Evolutionary conservation across 2,888 invertebrate genomes (phyloP).

Genomic region (Acrobasis consociella): DNA sequence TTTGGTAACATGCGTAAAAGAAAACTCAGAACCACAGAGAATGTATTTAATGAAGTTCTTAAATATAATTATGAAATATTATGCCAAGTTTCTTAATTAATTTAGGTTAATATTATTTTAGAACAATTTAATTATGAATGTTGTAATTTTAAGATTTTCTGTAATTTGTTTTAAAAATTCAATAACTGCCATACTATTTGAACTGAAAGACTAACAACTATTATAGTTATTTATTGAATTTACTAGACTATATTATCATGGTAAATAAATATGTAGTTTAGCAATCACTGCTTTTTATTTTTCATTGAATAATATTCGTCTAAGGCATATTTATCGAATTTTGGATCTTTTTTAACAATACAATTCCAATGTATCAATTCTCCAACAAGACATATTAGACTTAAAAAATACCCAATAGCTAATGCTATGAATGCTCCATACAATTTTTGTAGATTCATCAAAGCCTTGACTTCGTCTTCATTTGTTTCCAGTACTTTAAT

Average conservation of each 20-base stretch:
- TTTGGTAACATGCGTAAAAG: no score
- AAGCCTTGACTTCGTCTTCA: conserved; percentile 85
- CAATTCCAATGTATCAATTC: conserved; percentile 87
- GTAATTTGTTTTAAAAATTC: not conserved
- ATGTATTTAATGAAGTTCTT: no score
- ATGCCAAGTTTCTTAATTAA: not conserved
- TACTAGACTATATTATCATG: conserved; percentile 37
- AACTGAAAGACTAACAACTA: conserved; percentile 31
- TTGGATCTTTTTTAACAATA: conserved; percentile 85
- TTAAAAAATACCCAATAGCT: conserved; percentile 85
- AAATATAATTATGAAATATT: no score
- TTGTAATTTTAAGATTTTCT: conserved; percentile 20
- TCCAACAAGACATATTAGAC: conserved; percentile 78
- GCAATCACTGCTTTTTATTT: conserved; percentile 58
- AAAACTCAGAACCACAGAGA: no score
- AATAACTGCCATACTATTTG: conserved; percentile 13
- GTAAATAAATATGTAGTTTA: conserved; percentile 42
- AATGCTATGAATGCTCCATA: conserved; percentile 90
- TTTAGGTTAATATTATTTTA: conserved; percentile 15
- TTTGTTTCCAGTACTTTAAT: conserved; percentile 80
- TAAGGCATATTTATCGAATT: conserved; percentile 87
- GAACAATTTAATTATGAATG: conserved; percentile 15
- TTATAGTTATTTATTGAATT: conserved; percentile 50
- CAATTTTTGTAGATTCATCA: conserved; percentile 90
- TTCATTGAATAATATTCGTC: conserved; percentile 77